Percentiles rank a stretch among this genome's conserved stretches.
These are phyloP conservation scores for Sebastes taczanowskii DNA, from an alignment of 2,797 vertebrate species.

Conservation along the genomic window DNA sequence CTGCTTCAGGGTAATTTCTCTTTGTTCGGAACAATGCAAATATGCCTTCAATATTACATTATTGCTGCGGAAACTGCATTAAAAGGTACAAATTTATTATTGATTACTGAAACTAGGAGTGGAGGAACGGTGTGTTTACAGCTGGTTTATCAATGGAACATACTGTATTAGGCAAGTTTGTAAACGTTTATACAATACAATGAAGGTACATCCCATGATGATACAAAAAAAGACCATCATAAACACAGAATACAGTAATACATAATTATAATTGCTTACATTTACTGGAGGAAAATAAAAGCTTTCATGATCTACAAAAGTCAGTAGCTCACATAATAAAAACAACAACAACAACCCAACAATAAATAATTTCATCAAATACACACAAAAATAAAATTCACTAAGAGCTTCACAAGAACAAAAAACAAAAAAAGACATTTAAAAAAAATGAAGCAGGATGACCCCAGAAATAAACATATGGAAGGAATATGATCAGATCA, in stretches of 20 bases:
- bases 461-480: neutral
- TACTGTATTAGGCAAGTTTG: neutral
- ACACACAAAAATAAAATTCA: conserved; percentile 60
- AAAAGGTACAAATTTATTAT: neutral
- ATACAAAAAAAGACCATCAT: neutral
- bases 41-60: neutral
- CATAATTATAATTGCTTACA: neutral
- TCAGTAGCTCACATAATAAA: conserved; percentile 5
- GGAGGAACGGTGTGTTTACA: conserved; percentile 9
- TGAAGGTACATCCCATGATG: neutral
- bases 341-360: conserved; percentile 20
- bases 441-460: neutral
- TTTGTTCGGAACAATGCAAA: neutral
- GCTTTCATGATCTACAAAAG: neutral
- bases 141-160: neutral
- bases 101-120: conserved; percentile 4
- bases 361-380: conserved; percentile 62
- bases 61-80: neutral
- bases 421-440: neutral
- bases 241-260: neutral
- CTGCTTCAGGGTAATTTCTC: neutral
- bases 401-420: conserved; percentile 22
- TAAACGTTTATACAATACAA: conserved; percentile 35
- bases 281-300: conserved; percentile 23
- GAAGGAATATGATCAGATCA: neutral